phyloP scores from a whole-genome alignment of 2,888 invertebrate genomes.

The Blomia tropicalis region DNA sequence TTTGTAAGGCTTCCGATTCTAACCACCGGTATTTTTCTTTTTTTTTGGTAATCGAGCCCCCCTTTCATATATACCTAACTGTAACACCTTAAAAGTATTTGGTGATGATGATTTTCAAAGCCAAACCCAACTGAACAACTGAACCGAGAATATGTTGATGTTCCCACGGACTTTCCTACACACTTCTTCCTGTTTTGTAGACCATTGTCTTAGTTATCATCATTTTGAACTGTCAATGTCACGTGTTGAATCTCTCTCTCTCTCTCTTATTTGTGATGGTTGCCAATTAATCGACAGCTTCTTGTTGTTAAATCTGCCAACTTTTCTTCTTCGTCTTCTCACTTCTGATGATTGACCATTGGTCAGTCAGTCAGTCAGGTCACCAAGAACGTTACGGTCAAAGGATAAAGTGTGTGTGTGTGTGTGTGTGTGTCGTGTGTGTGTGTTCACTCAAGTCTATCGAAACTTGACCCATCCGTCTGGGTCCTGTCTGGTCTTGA shows the following conservation, averaged over 20 bases:
- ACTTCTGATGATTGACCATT: not conserved
- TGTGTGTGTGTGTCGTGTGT: not conserved
- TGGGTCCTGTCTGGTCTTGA: conserved; percentile 7
- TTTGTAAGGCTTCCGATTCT: not conserved
- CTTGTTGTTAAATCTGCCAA: no score
- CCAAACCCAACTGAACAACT: not conserved
- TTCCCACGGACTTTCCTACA: not conserved
- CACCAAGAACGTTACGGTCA: no score
- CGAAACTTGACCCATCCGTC: not conserved
- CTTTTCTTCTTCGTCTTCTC: no score
- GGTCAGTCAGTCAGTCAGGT: conserved; percentile 8
- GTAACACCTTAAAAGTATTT: no score
- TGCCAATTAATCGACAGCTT: no score
- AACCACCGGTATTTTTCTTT: no score
- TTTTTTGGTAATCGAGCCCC: no score
- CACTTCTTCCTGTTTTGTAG: not conserved
- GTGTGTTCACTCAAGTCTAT: not conserved
- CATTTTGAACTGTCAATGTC: not conserved
- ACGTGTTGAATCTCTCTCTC: conserved; percentile 4
- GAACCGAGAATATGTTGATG: not conserved
- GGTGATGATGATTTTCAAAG: not conserved
- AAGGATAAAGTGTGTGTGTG: not conserved
- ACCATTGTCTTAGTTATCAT: not conserved
- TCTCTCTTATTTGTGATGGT: not conserved
- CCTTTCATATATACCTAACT: no score